Conservation (phyloP, 53 echinoderm and acorn worm species). For the Holothuria leucospilota region DNA sequence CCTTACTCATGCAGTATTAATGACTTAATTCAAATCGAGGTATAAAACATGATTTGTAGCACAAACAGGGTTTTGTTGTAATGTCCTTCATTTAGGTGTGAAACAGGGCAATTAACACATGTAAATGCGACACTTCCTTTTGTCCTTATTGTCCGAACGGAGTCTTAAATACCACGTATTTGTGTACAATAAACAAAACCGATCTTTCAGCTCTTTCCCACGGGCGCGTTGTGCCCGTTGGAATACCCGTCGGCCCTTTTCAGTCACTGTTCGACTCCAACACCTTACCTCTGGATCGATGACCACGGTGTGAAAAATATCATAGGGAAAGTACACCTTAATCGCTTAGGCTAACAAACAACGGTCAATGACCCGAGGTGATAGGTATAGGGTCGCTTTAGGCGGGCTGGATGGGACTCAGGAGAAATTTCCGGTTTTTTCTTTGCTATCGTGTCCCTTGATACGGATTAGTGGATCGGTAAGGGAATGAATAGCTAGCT, state of each 20-base stretch:
- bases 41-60: constrained; percentile 18
- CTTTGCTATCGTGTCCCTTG: constrained; percentile 27
- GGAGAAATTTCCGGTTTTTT: constrained; percentile 29
- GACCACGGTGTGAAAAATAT: constrained; percentile 30
- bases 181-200: constrained; percentile 12
- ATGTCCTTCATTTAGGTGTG: constrained; percentile 22
- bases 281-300: constrained; percentile 6
- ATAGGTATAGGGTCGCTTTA: constrained; percentile 25
- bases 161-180: constrained; percentile 21
- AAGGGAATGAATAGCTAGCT: constrained; percentile 15
- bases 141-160: constrained; percentile 21
- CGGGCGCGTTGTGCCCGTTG: too few species aligned
- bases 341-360: constrained; percentile 24
- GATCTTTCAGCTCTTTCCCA: background rate
- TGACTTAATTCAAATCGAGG: background rate
- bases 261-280: too few species aligned
- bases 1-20: background rate
- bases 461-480: constrained; percentile 39
- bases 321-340: background rate
- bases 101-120: constrained; percentile 33
- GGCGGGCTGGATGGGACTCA: constrained; percentile 8
- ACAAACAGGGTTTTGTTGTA: constrained; percentile 17
- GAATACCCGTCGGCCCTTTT: constrained; percentile 16
- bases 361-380: constrained; percentile 42
- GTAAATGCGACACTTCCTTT: constrained; percentile 16